Base-by-base conservation (phyloP, 2,888 invertebrate species). In the Glyphotaelius pellucidus region DNA sequence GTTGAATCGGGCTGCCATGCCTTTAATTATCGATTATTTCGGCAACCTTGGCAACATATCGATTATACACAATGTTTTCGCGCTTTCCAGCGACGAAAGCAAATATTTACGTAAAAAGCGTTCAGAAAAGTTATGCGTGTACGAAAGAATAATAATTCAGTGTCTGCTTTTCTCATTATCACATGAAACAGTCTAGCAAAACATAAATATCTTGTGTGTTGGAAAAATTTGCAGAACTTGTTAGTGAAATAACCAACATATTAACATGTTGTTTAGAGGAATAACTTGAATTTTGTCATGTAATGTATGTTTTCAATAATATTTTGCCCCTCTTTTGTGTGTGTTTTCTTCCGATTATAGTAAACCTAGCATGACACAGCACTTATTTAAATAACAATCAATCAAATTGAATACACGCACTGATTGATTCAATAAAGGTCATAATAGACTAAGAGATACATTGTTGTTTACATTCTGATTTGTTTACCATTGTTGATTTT, bases 1-100 rank as follows among this genome's bases (percentile, higher is more conserved):
- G 79, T 90, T 86, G 84, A 90, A 81, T 86, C 88, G 67, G 32
- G 31, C 30, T 86, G 30, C 52, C 91, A 89, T 47, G 91, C 52
- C 47, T 90, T 84, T 38, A 42, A 38, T 84, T 84, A 91, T 91
- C 83, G 91, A 91, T 91, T 91, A 91, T 89, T 89, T 80, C 85
- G 30, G 84, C 89, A 91, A 91, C 91, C 91, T 91, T 91, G 91
- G 80, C 52, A 83, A 90, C 90, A 42, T 91, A 91, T 91, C 85
- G 91, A 91, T 91, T 91, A 79, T 89, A 83, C 81, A 91, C 32
- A 88, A 14, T 47, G 81, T 91, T 91, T 91, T 91, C 88, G 88
- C 88, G 88, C 67, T 32, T 67, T 67, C 52, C 25, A 19, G 52
- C 25, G 25, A 67, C 25, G 52, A 67, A 19, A 67, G 19, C 52